These are phyloP conservation scores for Dromaius novaehollandiae DNA, from an alignment of 2,113 vertebrate species.

Conservation along the genomic window DNA sequence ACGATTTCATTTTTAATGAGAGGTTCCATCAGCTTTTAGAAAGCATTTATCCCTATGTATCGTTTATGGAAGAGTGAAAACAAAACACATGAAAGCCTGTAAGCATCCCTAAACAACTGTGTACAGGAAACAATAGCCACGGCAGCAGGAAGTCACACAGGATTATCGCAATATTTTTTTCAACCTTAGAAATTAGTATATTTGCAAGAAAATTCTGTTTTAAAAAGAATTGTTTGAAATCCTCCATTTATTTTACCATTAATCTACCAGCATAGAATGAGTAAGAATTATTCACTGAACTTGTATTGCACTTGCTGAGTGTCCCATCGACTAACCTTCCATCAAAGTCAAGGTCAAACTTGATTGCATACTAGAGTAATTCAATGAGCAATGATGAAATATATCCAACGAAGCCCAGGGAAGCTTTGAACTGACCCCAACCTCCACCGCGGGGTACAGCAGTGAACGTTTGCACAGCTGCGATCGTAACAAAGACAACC, in stretches of 20 bases:
- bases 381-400: background rate
- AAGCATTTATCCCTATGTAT: background rate
- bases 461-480: background rate
- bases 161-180: background rate
- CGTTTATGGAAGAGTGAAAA: background rate
- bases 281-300: background rate
- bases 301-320: background rate
- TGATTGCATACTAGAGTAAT: background rate
- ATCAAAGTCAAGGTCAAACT: slow-evolving; percentile 39
- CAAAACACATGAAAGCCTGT: background rate
- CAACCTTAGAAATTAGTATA: background rate
- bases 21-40: background rate
- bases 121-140: background rate
- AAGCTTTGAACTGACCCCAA: background rate
- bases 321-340: background rate
- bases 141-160: background rate
- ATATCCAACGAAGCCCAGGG: background rate
- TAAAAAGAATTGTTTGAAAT: background rate
- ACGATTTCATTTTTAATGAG: background rate
- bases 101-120: background rate
- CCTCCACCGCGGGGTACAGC: background rate
- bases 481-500: slow-evolving; percentile 23
- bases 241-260: background rate
- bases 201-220: background rate
- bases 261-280: background rate